Evolutionary conservation across 2,797 vertebrate species (phyloP).

Genomic region (Perodicticus potto): DNA sequence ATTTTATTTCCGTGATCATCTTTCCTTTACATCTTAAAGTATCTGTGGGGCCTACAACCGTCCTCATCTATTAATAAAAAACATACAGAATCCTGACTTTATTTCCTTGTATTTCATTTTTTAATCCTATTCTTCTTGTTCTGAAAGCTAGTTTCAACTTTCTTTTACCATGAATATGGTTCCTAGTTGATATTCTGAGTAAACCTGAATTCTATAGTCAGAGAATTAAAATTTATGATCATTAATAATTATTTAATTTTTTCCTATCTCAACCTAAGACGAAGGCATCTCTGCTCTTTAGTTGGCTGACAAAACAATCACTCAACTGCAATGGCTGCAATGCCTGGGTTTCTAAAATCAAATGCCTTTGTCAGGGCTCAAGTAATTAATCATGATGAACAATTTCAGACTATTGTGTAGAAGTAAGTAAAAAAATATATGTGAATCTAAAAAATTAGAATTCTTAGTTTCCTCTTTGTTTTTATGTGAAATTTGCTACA

Average conservation of each 20-base stretch:
- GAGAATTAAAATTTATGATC: not conserved
- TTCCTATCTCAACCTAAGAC: not conserved
- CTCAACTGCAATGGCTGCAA: not conserved
- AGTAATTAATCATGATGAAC: not conserved
- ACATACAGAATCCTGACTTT: not conserved
- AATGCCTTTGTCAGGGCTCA: not conserved
- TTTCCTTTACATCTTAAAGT: constrained; percentile 16
- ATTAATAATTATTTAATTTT: constrained; percentile 53
- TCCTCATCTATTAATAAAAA: constrained; percentile 47
- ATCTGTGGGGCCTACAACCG: not conserved
- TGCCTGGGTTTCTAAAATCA: not conserved
- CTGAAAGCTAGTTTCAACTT: constrained; percentile 28
- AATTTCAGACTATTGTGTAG: not conserved
- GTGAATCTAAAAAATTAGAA: constrained; percentile 7
- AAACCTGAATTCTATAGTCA: not conserved
- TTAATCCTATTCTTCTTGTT: not conserved
- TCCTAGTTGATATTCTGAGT: constrained; percentile 44
- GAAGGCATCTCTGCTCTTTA: constrained; percentile 30
- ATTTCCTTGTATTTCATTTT: constrained; percentile 54
- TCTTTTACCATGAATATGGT: constrained; percentile 22
- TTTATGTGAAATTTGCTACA: constrained; percentile 6
- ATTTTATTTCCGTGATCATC: constrained; percentile 8
- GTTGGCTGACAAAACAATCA: constrained; percentile 3
- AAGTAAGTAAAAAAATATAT: not conserved
- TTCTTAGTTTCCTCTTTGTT: not conserved